These are phyloP conservation scores for Batillaria attramentaria DNA, from an alignment of 1,140 invertebrate species.

Conservation along the genomic window DNA sequence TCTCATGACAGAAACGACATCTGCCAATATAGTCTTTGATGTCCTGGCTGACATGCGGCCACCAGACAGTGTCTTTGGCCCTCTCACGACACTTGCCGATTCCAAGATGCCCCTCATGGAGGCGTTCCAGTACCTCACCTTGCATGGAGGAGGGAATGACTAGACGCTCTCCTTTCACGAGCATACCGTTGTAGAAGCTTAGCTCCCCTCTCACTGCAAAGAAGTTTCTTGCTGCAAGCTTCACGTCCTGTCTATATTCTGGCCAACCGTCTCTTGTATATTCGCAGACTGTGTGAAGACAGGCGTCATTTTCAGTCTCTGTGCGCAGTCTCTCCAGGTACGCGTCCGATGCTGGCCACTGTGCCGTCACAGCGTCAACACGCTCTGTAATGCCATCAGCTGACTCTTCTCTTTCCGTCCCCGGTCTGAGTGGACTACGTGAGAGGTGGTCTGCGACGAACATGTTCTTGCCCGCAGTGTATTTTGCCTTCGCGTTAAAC, in stretches of 20 bases:
- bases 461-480: conserved; percentile 41
- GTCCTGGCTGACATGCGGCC: too few relatives aligned
- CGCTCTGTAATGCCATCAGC: conserved; percentile 74
- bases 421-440: conserved; percentile 49
- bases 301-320: neutral
- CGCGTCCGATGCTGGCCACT: neutral
- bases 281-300: neutral
- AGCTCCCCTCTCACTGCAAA: too few relatives aligned
- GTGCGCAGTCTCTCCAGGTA: neutral
- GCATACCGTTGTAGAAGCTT: too few relatives aligned
- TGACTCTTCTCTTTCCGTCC: conserved; percentile 72
- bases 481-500: conserved; percentile 33
- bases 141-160: too few relatives aligned
- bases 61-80: too few relatives aligned
- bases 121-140: too few relatives aligned
- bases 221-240: conserved; percentile 1
- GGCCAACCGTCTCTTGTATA: conserved; percentile 3
- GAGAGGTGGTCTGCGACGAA: conserved; percentile 39
- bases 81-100: too few relatives aligned
- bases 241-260: conserved; percentile 10
- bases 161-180: too few relatives aligned
- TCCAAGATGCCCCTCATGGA: too few relatives aligned
- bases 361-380: neutral
- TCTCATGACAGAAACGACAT: too few relatives aligned
- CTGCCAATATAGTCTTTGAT: too few relatives aligned